Percentiles rank a stretch among this genome's conserved stretches.
phyloP scores from a whole-genome alignment of 2,113 vertebrate genomes.

The Geococcyx californianus region DNA sequence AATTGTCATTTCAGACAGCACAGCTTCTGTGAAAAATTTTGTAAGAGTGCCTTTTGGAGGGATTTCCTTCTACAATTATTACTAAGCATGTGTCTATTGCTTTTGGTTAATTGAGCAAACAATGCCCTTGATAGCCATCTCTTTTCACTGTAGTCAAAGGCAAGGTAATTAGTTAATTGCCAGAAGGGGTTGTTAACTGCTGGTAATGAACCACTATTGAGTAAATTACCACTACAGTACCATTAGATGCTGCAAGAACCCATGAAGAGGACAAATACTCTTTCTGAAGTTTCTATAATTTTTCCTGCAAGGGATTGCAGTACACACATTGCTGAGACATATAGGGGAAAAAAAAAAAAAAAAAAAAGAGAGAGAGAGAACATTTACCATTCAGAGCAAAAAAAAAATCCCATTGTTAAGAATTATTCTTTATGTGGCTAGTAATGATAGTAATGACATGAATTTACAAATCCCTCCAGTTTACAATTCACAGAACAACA shows the following conservation, averaged over 20 bases:
- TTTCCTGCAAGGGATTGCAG: background rate
- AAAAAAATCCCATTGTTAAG: background rate
- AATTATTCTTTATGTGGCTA: background rate
- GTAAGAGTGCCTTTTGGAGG: background rate
- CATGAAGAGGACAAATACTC: background rate
- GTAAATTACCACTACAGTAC: slow-evolving; percentile 52
- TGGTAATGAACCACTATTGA: slow-evolving; percentile 69
- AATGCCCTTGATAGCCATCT: slow-evolving; percentile 69
- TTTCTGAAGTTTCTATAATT: background rate
- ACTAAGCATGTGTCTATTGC: slow-evolving; percentile 55
- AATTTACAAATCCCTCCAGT: background rate
- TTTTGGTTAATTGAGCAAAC: slow-evolving; percentile 77
- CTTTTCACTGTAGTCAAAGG: slow-evolving; percentile 45
- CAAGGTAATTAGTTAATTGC: slow-evolving; percentile 76
- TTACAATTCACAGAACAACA: background rate
- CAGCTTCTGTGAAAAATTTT: background rate
- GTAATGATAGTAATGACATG: background rate
- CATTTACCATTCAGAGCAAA: background rate
- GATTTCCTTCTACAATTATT: slow-evolving; percentile 45
- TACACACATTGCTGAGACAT: background rate
- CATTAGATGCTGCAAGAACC: slow-evolving; percentile 11
- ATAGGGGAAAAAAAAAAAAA: fast-evolving
- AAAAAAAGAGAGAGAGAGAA: background rate
- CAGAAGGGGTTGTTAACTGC: slow-evolving; percentile 69
- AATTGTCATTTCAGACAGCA: background rate